phyloP scores from a whole-genome alignment of 1,140 invertebrate genomes.

The Camponotus vicinus region DNA sequence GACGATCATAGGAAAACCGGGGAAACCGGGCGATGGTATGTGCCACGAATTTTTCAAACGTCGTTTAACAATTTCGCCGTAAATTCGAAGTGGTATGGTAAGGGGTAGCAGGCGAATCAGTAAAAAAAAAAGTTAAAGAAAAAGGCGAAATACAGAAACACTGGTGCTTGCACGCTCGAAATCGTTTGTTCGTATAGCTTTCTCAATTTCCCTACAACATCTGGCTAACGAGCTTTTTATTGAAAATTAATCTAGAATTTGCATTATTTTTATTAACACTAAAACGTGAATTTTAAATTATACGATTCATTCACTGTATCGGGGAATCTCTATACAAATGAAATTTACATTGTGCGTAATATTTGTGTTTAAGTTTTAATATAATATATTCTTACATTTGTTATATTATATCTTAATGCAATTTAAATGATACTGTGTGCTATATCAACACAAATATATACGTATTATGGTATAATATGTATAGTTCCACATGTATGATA shows the following conservation, averaged over 20 bases:
- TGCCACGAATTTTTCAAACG: constrained; percentile 78
- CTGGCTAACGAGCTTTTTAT: constrained; percentile 62
- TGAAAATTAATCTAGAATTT: constrained; percentile 59
- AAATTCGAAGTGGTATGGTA: constrained; percentile 75
- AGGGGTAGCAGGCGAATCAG: constrained; percentile 48
- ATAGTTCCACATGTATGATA: no score
- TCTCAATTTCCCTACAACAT: constrained; percentile 31
- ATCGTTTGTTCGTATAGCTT: constrained; percentile 72
- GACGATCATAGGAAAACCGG: constrained; percentile 56
- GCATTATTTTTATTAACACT: constrained; percentile 39
- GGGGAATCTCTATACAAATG: constrained; percentile 29
- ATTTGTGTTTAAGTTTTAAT: constrained; percentile 29
- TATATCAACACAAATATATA: not conserved
- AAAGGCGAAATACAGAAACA: constrained; percentile 71
- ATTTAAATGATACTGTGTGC: not conserved
- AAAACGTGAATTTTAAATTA: constrained; percentile 24
- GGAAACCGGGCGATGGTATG: constrained; percentile 69
- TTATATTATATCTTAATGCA: constrained; percentile 14
- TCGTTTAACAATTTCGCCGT: constrained; percentile 79
- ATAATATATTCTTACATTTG: constrained; percentile 23
- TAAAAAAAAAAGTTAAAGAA: constrained; percentile 38
- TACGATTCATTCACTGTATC: constrained; percentile 20
- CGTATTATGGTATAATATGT: not conserved
- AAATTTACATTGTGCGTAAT: not conserved
- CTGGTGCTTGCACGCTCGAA: constrained; percentile 74